A percentile compares a stretch with the other conserved stretches of the same genome.
These are phyloP conservation scores for Drosophila burlai DNA, from an alignment of 1,140 invertebrate genomes.

Conservation along the genomic window DNA sequence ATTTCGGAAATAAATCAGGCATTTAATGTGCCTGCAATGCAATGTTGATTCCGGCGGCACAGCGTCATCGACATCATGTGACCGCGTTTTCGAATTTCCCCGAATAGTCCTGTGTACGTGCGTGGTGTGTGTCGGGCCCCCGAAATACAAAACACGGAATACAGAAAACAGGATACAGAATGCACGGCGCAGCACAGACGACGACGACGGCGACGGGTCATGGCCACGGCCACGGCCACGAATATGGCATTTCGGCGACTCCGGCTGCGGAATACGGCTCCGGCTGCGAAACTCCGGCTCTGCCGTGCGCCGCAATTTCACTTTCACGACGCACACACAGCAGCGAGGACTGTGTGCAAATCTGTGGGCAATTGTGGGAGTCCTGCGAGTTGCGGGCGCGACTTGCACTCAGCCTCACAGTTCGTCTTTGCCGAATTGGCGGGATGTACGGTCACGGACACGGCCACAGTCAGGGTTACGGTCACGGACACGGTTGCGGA, in stretches of 20 bases:
- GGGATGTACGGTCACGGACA: conserved; percentile 11
- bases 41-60: conserved; percentile 23
- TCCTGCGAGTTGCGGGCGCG: conserved; percentile 46
- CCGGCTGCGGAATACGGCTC: conserved; percentile 40
- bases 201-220: conserved; percentile 52
- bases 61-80: conserved; percentile 61
- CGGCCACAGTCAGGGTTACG: background rate
- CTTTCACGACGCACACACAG: conserved; percentile 61
- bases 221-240: conserved; percentile 69
- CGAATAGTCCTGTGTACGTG: conserved; percentile 52
- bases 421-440: conserved; percentile 53
- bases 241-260: conserved; percentile 71
- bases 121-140: conserved; percentile 25
- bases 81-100: conserved; percentile 73
- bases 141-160: conserved; percentile 56
- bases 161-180: conserved; percentile 19
- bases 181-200: conserved; percentile 58
- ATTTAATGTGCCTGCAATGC: conserved; percentile 39
- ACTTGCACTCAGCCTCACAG: conserved; percentile 75
- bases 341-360: conserved; percentile 21
- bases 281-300: conserved; percentile 27
- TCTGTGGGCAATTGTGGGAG: conserved; percentile 24
- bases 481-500: conserved; percentile 1
- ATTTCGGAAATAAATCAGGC: conserved; percentile 34
- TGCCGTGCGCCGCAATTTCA: conserved; percentile 71